Base-by-base conservation (phyloP, 2,797 vertebrate species). In the Protonibea diacanthus region DNA sequence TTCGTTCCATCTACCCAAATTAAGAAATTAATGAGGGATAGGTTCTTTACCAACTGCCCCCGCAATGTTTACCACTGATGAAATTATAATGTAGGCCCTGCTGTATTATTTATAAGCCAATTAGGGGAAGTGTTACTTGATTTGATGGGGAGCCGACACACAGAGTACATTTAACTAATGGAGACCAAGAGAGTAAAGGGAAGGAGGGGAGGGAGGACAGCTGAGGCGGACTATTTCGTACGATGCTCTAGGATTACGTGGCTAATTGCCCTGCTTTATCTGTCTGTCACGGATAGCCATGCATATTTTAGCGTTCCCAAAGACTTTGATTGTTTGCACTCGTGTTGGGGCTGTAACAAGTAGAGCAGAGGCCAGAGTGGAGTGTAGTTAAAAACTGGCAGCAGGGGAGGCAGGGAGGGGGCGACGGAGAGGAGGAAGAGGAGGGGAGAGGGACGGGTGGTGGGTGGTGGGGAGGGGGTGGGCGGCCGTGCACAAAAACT, bases 91-190 rank as follows among this genome's bases (percentile, higher is more conserved):
- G 97, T 87, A 85, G 92, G 95, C 94, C 90, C 69, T 95, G 96
- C 97, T 99, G 98, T 97, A 98, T 99, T 97, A 99, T 99, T 99
- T 97, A 99, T 99, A 96, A 99, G 95, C 97, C 98, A 99, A 99
- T 99, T 99, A 99, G 98, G 97, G 96, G 96, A 99, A 99, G 98
- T 99, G 97, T 99, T 99, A 97, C 97, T 98, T 99, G 98, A 99
- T 99, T 99, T 99, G 98, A 99, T 99, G 97, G 97, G 96, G 96
- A 97, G 97, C 96, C 96, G 96, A 96, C 96, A 97, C 97, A 97
- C 97, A 97, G 97, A 98, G 97, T 96, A 97, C 97, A 99, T 99
- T 99, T 99, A 99, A 98, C 98, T 99, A 99, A 99, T 98, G 97
- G 97, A 97, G 97, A 97, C 95, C 96, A 95, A 95, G 94, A 93